These are phyloP conservation scores for Thalassophryne amazonica DNA, from an alignment of 2,797 vertebrate species.

Conservation along the genomic window DNA sequence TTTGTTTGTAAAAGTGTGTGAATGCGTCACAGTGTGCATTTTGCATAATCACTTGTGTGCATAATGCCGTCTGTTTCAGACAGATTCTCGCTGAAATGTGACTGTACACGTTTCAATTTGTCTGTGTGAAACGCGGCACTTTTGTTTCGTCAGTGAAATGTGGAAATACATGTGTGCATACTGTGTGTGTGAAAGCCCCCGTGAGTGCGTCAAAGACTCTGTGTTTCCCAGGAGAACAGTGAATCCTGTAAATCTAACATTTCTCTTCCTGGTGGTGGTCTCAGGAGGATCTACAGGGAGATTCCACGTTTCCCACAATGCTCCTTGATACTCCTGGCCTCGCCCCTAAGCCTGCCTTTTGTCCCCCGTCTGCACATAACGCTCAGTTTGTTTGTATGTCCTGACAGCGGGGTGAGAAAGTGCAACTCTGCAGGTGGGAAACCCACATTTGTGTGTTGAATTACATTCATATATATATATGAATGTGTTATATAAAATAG, in stretches of 20 bases:
- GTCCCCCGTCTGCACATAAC: constrained; percentile 39
- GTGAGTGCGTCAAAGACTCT: constrained; percentile 34
- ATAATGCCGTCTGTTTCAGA: neutral
- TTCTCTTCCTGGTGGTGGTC: constrained; percentile 69
- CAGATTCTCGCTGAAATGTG: neutral
- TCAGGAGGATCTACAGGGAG: constrained; percentile 59
- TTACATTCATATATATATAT: no score
- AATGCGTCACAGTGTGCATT: neutral
- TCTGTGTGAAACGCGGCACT: constrained; percentile 36
- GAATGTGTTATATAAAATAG: no score
- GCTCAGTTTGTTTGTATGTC: constrained; percentile 59
- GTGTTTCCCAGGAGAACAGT: constrained; percentile 67
- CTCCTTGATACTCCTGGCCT: constrained; percentile 66
- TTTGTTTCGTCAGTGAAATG: constrained; percentile 43
- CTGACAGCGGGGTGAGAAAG: constrained; percentile 51
- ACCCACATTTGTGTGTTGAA: no score
- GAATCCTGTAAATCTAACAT: constrained; percentile 69
- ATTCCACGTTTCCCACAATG: constrained; percentile 78
- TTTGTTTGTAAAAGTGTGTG: neutral
- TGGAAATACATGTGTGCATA: neutral
- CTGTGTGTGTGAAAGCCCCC: constrained; percentile 13
- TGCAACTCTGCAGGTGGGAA: no score
- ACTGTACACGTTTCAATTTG: constrained; percentile 11
- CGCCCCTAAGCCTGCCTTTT: constrained; percentile 68
- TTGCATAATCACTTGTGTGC: neutral